These are phyloP conservation scores for Pygmarrhopalites habei DNA, from an alignment of 1,140 invertebrate genomes.

Conservation along the genomic window DNA sequence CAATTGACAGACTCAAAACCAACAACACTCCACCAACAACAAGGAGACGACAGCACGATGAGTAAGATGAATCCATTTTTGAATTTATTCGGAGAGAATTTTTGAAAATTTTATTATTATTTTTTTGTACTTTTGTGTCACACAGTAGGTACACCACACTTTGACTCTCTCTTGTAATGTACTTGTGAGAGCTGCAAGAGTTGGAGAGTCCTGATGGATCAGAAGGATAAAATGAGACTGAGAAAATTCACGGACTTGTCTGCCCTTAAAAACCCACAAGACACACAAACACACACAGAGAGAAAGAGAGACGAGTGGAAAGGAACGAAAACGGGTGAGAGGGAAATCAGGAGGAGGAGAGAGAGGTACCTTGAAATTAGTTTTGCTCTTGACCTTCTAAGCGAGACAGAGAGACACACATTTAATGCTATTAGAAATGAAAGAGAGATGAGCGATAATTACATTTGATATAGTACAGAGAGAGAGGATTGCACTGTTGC, in stretches of 20 bases:
- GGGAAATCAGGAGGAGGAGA: too few species aligned
- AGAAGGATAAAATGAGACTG: not conserved
- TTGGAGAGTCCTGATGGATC: not conserved
- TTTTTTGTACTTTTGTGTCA: not conserved
- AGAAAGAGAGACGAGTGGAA: too few species aligned
- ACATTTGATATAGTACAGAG: too few species aligned
- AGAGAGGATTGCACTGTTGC: too few species aligned
- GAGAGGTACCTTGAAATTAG: too few species aligned
- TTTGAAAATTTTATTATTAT: not conserved
- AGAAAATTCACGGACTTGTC: not conserved
- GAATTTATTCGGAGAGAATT: not conserved
- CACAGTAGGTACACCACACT: not conserved
- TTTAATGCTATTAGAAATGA: too few species aligned
- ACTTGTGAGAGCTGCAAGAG: not conserved
- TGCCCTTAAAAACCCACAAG: conserved; percentile 6
- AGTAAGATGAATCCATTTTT: not conserved
- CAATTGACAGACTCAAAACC: not conserved
- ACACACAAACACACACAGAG: too few species aligned
- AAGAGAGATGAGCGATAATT: too few species aligned
- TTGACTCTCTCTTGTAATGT: not conserved
- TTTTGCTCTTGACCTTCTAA: too few species aligned
- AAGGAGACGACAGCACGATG: not conserved
- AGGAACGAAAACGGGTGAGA: too few species aligned
- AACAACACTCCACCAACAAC: not conserved
- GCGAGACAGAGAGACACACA: too few species aligned